Evolutionary conservation across 2,797 vertebrate genomes (phyloP), one percentile per base, ranked within the genome.

Genomic region (Pteropus rufus): DNA sequence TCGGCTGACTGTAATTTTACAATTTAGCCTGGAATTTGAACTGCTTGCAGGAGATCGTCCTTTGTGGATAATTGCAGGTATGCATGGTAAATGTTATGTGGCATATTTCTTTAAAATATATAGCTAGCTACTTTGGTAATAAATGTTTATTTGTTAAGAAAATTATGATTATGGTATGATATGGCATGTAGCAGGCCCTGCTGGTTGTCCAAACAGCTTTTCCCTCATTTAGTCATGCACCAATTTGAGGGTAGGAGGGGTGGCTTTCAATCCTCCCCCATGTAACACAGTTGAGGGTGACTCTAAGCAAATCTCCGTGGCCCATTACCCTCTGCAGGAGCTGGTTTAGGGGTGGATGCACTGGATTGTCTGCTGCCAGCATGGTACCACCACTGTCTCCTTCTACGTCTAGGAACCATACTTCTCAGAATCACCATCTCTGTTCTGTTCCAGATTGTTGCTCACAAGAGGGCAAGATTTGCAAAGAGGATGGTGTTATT

Each of bases 61-160:
- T 65, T 52, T 52, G 39, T 86, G 44, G 31, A 64, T 76, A 91
- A 84, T 76, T 82, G 86, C 60, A 93, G 96, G 58, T 72, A 69
- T 49, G 77, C 15, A 15, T 62, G 31, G 62, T 52, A n/a, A 96
- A 79, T 91, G 77, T 60, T 72, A 87, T 6, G 52, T 24, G 60
- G 54, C 14, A 69, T 93, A 65, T 46, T 96, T 92, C 75, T 96
- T 87, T 92, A 76, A 96, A 96, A 89, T 64, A 52, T 39, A 54
- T n/a, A 79, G 70, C 60, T 82, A 93, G 62, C 67, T 91, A 62
- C 56, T 95, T 92, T 91, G 49, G 87, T 73, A 92, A 80, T 76
- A 75, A 86, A 95, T 36, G 24, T 91, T 92, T 76, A 93, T 92
- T 90, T 83, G 39, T 69, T 85, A 94, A 93, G 94, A 82, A 93